Evolutionary conservation across 2,797 vertebrate species (phyloP), one percentile per base, ranked within the genome.

Genomic region (Spinus olivaceus): DNA sequence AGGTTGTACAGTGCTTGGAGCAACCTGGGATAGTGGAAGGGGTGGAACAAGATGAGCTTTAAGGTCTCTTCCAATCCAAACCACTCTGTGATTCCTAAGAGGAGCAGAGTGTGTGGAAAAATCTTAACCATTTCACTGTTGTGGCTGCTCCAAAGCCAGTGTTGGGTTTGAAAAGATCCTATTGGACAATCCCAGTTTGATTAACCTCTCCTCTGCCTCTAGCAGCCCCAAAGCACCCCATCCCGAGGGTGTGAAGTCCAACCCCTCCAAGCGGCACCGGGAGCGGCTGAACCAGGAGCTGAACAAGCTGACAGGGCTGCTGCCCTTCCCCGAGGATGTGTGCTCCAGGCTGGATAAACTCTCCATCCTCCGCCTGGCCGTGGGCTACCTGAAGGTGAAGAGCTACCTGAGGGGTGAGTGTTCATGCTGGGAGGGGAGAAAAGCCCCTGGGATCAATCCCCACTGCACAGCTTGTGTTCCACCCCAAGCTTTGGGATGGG

Each of bases 331-430:
- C 0, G 98, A 98, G 76, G 98, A 99, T 27, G 97, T 98, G 27
- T 8, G 96, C 12, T 92, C 97, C 7, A 95, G 98, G 10, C 98
- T 99, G 22, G 98, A 99, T 91, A 99, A 99, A 60, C 97, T 99
- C 74, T 99, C 98, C 1, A 96, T 98, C 69, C 98, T 99, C 3
- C 97, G 98, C 5, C 98, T 99, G 92, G 98, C 97, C 3, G 98
- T 99, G 2, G 98, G 98, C 2, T 99, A 98, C 97, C 97, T 99
- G 84, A 98, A 98, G 96, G 98, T 98, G 85, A 99, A 99, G 94
- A 98, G 97, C 95, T 98, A 98, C 97, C 98, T 99, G 92, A 96
- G 86, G n/a, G 98, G 98, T 98, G 88, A 98, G 98, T 94, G 49
- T 32, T 42, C 0, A 0, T 33, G 17, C 28, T 53, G 46, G 2